A percentile compares a stretch with the other conserved stretches of the same genome.
Conservation (phyloP, 2,888 invertebrate species). For the Conistra vaccinii region DNA sequence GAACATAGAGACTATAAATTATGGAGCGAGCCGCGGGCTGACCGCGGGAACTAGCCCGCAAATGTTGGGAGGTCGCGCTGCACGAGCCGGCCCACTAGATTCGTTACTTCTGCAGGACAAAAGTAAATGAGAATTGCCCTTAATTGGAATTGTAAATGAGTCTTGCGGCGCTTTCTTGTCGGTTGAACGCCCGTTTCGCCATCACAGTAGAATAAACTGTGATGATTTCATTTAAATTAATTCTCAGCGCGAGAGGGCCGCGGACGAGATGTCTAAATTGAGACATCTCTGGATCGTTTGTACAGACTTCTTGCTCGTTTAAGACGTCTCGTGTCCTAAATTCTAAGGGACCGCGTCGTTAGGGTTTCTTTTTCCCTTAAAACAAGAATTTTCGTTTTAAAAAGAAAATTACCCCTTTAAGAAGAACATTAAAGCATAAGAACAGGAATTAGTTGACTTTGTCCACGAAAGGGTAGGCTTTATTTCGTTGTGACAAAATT, state of each 20-base stretch:
- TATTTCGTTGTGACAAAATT: constrained; percentile 26
- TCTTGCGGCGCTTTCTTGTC: constrained; percentile 87
- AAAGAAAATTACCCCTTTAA: constrained; percentile 72
- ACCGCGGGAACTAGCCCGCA: constrained; percentile 65
- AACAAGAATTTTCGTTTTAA: constrained; percentile 68
- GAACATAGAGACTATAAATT: constrained; percentile 38
- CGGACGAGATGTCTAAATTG: constrained; percentile 78
- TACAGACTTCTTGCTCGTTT: constrained; percentile 75
- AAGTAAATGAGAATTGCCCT: constrained; percentile 89
- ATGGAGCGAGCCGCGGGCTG: constrained; percentile 44
- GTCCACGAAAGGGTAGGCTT: constrained; percentile 54
- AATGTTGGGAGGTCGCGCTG: constrained; percentile 70
- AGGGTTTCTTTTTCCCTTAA: constrained; percentile 66
- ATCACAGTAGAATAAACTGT: constrained; percentile 88
- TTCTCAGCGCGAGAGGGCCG: constrained; percentile 78
- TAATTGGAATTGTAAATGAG: constrained; percentile 90
- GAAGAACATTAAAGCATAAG: constrained; percentile 64
- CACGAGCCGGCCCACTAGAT: constrained; percentile 75
- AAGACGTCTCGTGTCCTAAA: constrained; percentile 71
- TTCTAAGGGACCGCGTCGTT: constrained; percentile 68
- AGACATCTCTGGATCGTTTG: constrained; percentile 78
- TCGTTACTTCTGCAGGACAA: constrained; percentile 85
- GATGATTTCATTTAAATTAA: constrained; percentile 90
- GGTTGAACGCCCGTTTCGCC: constrained; percentile 84
- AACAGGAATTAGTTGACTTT: constrained; percentile 68